A percentile compares a stretch with the other conserved stretches of the same genome.
Conservation (phyloP, 2,113 vertebrate genomes). For the Rhabdomys dilectus region DNA sequence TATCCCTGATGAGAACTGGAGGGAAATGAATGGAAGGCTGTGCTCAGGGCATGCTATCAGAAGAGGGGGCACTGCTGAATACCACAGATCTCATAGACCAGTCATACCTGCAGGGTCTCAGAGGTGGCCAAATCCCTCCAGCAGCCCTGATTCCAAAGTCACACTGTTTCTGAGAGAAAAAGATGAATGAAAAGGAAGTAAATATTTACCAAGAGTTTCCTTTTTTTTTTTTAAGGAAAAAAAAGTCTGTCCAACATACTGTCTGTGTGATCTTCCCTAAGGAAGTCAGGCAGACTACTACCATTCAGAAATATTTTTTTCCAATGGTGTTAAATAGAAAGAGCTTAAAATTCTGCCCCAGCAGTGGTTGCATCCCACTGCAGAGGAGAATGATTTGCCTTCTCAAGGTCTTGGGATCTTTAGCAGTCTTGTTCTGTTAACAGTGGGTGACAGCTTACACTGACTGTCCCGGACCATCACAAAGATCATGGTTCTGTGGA, state of each 20-base stretch:
- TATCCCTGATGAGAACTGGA: slow-evolving; percentile 34
- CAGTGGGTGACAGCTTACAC: not conserved
- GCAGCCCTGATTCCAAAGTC: slow-evolving; percentile 26
- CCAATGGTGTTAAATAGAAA: not conserved
- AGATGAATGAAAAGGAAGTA: slow-evolving; percentile 32
- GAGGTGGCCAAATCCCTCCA: not conserved
- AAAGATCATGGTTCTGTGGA: not conserved
- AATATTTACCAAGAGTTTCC: not conserved
- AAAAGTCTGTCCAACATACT: slow-evolving; percentile 4
- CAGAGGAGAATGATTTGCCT: slow-evolving; percentile 32
- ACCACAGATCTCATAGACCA: not conserved
- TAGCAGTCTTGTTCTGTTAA: not conserved
- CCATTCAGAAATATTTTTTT: slow-evolving; percentile 39
- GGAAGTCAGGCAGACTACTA: not conserved
- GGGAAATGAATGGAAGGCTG: slow-evolving; percentile 62
- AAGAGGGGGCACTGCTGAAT: not conserved
- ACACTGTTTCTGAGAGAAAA: slow-evolving; percentile 38
- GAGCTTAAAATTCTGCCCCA: not conserved
- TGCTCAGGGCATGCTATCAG: not conserved
- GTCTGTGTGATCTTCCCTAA: slow-evolving; percentile 16
- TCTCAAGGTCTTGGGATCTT: slow-evolving; percentile 27
- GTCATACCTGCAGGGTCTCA: not conserved
- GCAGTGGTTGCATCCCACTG: not conserved
- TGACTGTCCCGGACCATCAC: not conserved
- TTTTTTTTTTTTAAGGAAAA: not conserved